Base-by-base conservation (phyloP, 2,797 vertebrate genomes). In the Coracias cyanogaster region DNA sequence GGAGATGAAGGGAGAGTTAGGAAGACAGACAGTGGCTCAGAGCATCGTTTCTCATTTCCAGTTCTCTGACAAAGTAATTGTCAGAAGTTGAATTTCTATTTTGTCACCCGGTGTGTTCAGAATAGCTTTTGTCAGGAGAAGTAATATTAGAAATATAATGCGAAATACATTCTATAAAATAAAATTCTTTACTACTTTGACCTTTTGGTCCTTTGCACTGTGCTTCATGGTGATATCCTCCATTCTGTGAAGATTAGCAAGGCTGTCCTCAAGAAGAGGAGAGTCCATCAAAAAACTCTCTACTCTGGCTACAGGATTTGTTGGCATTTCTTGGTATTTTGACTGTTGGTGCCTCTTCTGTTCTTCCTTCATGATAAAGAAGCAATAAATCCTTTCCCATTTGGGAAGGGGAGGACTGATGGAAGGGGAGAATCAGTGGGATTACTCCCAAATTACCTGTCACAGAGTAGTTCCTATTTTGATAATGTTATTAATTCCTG, bases 41-140 rank as follows among this genome's bases (percentile, higher is more conserved):
- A 86, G 29, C 64, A 46, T 41, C 0, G 0, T 82, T 94, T 92
- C 51, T 60, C 55, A 52, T 95, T 86, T 74, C 67, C 64, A 82
- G 20, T 22, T 92, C 46, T 87, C 77, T 69, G 74, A 80, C 18
- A 35, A 52, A 86, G 48, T 31, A 87, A 48, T 80, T 87, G 78
- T 82, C 48, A 70, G 65, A 64, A 18, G 45, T 5, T 60, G 58
- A 51, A 80, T 74, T 94, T 89, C 48, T 60, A 12, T 83, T 87
- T 83, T 46, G 57, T 78, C 7, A 1, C 57, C 15, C 11, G 7
- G 20, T 35, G 45, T 64, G 76, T 55, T 89, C 60, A 73, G 35
- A 92, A 84, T 33, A 91, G 25, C 21, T 93, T 73, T 67, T 80
- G 48, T 89, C 46, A 60, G 45, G 39, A 89, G 79, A 87, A 89